A percentile compares a stretch with the other conserved stretches of the same genome.
Conservation (phyloP, 1,140 invertebrate genomes). For the Meteorus sp. region DNA sequence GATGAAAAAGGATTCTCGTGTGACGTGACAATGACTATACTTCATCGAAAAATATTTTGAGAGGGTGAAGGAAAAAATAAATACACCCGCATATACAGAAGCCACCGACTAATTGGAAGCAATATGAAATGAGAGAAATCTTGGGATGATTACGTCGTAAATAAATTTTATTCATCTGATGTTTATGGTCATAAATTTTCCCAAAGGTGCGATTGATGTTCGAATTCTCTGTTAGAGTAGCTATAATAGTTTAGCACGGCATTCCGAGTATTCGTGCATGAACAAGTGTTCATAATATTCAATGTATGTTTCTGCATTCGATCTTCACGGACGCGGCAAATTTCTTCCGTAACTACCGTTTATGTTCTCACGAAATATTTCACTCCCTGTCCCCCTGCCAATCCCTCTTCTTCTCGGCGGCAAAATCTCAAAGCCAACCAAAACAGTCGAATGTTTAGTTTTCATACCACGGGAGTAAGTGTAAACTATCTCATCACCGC, state of each 20-base stretch:
- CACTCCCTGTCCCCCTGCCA: too few species aligned
- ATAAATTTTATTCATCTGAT: conserved; percentile 1
- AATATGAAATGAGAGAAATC: not conserved
- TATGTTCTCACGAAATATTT: conserved; percentile 18
- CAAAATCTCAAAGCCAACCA: conserved; percentile 40
- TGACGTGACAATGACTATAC: too few species aligned
- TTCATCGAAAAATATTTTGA: too few species aligned
- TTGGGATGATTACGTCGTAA: not conserved
- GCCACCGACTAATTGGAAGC: conserved; percentile 40
- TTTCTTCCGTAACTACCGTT: conserved; percentile 5
- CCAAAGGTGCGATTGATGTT: not conserved
- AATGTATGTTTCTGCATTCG: conserved; percentile 13
- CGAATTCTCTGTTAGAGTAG: not conserved
- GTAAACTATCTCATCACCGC: conserved; percentile 12
- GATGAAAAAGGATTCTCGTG: too few species aligned
- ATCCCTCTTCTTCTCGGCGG: conserved; percentile 18
- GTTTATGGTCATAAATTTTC: not conserved
- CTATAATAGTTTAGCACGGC: not conserved
- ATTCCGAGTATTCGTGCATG: not conserved
- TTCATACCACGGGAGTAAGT: conserved; percentile 7
- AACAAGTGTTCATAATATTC: not conserved
- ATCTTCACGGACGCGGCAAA: conserved; percentile 11
- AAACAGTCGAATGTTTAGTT: conserved; percentile 17
- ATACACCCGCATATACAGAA: too few species aligned
- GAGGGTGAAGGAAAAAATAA: too few species aligned